Percentiles rank a stretch among this genome's conserved stretches.
These are phyloP conservation scores for Lepidocolaptes lacrymiger DNA, from an alignment of 2,797 vertebrate species.

Conservation along the genomic window DNA sequence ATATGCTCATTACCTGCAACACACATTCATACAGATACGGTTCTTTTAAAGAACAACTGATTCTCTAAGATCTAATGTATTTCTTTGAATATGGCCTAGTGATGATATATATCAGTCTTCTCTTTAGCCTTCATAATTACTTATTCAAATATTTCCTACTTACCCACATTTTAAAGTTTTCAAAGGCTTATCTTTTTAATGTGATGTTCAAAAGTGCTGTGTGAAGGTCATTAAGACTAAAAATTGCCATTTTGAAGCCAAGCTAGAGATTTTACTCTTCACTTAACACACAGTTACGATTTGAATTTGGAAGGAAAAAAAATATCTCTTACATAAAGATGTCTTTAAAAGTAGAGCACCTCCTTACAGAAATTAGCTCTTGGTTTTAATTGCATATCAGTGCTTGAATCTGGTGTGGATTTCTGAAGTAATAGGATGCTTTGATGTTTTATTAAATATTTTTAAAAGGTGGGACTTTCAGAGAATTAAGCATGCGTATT, in stretches of 20 bases:
- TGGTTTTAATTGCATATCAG: slow-evolving; percentile 76
- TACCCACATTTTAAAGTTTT: slow-evolving; percentile 65
- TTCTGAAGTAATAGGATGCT: slow-evolving; percentile 72
- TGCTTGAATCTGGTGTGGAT: slow-evolving; percentile 67
- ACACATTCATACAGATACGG: accelerated
- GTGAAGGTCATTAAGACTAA: slow-evolving; percentile 73
- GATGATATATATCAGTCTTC: slow-evolving; percentile 35
- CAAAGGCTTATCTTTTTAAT: slow-evolving; percentile 75
- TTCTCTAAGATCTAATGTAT: slow-evolving; percentile 29
- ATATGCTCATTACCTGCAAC: neutral
- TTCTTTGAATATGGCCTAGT: neutral
- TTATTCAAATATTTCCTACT: slow-evolving; percentile 75
- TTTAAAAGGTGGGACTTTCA: slow-evolving; percentile 73
- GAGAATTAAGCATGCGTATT: slow-evolving; percentile 60
- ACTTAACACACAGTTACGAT: slow-evolving; percentile 18
- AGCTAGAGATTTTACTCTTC: slow-evolving; percentile 69
- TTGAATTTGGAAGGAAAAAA: slow-evolving; percentile 34
- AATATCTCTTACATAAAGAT: slow-evolving; percentile 46
- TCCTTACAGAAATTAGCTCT: slow-evolving; percentile 74
- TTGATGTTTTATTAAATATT: slow-evolving; percentile 80
- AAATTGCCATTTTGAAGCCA: slow-evolving; percentile 74
- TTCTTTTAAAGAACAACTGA: neutral
- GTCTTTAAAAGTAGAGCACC: slow-evolving; percentile 70
- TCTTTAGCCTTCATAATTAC: slow-evolving; percentile 45
- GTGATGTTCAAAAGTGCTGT: slow-evolving; percentile 67